A percentile compares a stretch with the other conserved stretches of the same genome.
Evolutionary conservation across 2,888 invertebrate genomes (phyloP).

Genomic region (Lithosia quadra): DNA sequence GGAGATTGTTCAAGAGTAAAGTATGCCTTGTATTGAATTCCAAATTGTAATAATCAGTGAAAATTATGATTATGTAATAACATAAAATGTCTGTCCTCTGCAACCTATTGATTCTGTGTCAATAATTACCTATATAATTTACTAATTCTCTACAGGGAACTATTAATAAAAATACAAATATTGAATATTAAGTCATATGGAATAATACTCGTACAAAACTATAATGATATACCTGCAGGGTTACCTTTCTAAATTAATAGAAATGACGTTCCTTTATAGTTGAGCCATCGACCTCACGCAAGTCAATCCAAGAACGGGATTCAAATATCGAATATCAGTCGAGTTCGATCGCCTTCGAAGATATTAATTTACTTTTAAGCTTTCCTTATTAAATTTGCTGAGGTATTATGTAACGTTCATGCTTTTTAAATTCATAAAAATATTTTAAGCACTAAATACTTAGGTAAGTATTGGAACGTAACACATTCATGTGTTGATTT

Average conservation of each 20-base stretch:
- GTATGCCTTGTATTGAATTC: conserved; percentile 19
- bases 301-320: conserved; percentile 62
- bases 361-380: conserved; percentile 67
- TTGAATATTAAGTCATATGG: neutral
- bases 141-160: neutral
- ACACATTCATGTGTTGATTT: no score
- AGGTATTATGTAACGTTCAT: conserved; percentile 42
- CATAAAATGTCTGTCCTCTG: neutral
- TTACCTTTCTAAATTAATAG: conserved; percentile 46
- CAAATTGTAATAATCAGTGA: conserved; percentile 1
- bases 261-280: conserved; percentile 51
- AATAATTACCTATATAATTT: neutral
- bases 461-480: neutral
- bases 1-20: conserved; percentile 21
- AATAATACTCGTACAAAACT: neutral
- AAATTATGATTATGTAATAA: neutral
- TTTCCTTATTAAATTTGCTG: conserved; percentile 62
- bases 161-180: no score
- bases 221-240: conserved; percentile 16
- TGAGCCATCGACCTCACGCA: conserved; percentile 61
- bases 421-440: neutral
- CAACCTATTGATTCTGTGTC: neutral
- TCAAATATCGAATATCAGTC: conserved; percentile 68
- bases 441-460: neutral
- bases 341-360: conserved; percentile 55